A percentile compares a stretch with the other conserved stretches of the same genome.
These are phyloP conservation scores for Caenorhabditis sp. DNA, from an alignment of 2,888 invertebrate species.

Conservation along the genomic window DNA sequence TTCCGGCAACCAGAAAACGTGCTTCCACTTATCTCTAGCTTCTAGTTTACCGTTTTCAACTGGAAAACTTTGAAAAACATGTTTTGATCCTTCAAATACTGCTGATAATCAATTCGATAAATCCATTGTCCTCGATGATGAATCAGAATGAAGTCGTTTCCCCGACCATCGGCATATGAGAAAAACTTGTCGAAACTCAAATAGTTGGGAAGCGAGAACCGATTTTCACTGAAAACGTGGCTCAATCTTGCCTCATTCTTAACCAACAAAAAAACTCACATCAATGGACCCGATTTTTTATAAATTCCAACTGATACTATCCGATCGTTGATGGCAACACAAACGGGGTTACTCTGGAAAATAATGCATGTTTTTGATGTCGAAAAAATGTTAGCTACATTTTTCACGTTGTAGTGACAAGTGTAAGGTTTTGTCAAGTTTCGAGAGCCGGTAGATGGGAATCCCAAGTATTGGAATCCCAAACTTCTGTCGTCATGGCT, in stretches of 20 bases:
- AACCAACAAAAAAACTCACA: not conserved
- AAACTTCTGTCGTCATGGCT: not conserved
- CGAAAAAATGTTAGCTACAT: conserved; percentile 2
- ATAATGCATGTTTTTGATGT: not conserved
- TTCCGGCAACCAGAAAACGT: too few relatives aligned
- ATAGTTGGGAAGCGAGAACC: conserved; percentile 29
- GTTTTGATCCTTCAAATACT: conserved; percentile 19
- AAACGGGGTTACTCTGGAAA: conserved; percentile 9
- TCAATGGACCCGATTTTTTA: not conserved
- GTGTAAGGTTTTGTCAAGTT: conserved; percentile 13
- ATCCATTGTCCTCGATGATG: conserved; percentile 53
- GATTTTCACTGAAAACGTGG: conserved; percentile 27
- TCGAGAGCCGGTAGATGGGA: not conserved
- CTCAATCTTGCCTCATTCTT: too few relatives aligned
- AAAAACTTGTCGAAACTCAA: conserved; percentile 44
- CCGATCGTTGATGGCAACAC: conserved; percentile 4
- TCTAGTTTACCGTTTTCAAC: conserved; percentile 28
- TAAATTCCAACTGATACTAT: conserved; percentile 14
- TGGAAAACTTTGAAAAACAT: conserved; percentile 58
- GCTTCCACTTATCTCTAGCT: too few relatives aligned
- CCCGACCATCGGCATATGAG: conserved; percentile 33
- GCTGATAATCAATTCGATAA: conserved; percentile 48
- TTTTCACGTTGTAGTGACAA: conserved; percentile 27
- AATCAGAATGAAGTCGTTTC: conserved; percentile 41
- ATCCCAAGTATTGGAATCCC: not conserved